phyloP scores from a whole-genome alignment of 2,113 vertebrate genomes.

The Anoplopoma fimbria region DNA sequence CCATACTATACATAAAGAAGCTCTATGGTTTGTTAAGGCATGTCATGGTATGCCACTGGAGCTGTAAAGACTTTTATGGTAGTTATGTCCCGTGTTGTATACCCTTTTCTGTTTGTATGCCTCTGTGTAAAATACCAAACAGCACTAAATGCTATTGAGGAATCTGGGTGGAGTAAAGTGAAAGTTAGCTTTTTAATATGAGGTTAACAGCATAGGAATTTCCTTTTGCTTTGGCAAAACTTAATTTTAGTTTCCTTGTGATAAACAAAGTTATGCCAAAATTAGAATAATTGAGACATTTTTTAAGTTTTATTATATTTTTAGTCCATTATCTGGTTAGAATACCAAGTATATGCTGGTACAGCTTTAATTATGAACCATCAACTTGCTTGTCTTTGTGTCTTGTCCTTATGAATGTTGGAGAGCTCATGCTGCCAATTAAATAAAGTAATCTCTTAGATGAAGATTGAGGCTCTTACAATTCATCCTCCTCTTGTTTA shows the following conservation, averaged over 20 bases:
- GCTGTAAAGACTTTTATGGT: slow-evolving; percentile 22
- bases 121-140: background rate
- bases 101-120: slow-evolving; percentile 1
- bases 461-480: background rate
- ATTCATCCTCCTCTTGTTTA: background rate
- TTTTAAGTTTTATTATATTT: too few species aligned
- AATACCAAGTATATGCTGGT: background rate
- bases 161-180: background rate
- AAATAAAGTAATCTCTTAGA: background rate
- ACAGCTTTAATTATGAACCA: background rate
- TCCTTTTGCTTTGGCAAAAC: background rate
- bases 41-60: slow-evolving; percentile 8
- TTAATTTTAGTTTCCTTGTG: background rate
- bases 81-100: slow-evolving; percentile 7
- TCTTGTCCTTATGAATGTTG: background rate
- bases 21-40: slow-evolving; percentile 19
- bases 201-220: background rate
- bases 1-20: slow-evolving; percentile 21
- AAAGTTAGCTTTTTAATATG: background rate
- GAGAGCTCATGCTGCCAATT: background rate
- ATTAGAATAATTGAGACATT: too few species aligned
- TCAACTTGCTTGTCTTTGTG: background rate
- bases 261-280: background rate
- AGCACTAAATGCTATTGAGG: background rate
- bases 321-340: background rate